Conservation (phyloP, 64 coral and sea anemone genomes). For the Hydrozoanthus tunicans region DNA sequence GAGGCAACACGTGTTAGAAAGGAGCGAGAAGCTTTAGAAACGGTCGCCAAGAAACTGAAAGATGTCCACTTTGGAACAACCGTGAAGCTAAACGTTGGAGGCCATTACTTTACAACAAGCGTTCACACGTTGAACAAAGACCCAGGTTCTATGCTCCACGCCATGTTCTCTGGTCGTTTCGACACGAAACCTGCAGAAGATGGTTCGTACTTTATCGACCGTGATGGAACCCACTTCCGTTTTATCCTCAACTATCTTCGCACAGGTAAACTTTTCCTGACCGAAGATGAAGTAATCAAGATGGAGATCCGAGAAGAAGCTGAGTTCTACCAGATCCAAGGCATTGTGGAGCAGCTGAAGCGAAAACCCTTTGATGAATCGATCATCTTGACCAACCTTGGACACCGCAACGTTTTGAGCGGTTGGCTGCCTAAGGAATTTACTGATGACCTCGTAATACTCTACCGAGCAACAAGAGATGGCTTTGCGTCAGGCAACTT, state of each 20-base stretch:
- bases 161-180: neutral
- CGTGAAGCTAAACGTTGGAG: constrained; percentile 38
- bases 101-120: constrained; percentile 40
- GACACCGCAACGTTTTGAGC: neutral
- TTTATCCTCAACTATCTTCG: neutral
- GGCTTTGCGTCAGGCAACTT: neutral
- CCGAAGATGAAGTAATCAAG: neutral
- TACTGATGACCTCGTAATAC: neutral
- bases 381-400: neutral
- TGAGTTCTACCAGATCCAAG: constrained; percentile 9
- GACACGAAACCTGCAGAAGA: neutral
- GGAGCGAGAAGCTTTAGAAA: constrained; percentile 28
- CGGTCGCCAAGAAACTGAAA: constrained; percentile 53
- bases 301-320: neutral
- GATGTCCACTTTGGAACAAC: constrained; percentile 37
- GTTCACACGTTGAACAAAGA: constrained; percentile 37
- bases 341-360: neutral
- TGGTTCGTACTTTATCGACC: neutral
- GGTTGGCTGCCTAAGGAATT: neutral
- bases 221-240: constrained; percentile 2
- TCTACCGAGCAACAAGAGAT: neutral
- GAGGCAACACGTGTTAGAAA: constrained; percentile 40
- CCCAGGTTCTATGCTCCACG: neutral
- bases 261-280: neutral
- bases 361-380: constrained; percentile 3